Evolutionary conservation across 2,113 vertebrate species (phyloP).

Genomic region (Gobius niger): DNA sequence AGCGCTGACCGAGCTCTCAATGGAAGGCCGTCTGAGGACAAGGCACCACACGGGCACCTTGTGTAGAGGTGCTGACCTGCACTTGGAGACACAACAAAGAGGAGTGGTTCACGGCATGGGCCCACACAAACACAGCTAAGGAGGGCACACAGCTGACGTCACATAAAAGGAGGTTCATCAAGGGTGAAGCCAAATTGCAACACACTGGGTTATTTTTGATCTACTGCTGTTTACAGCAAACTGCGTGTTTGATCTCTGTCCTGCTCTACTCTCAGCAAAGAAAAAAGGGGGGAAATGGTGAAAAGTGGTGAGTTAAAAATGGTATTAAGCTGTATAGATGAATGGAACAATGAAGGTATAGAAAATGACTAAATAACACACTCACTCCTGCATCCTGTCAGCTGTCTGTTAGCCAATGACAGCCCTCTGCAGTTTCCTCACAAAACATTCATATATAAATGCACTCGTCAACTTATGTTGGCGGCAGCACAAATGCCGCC

Average conservation of each 20-base stretch:
- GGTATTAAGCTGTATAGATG: slow-evolving; percentile 25
- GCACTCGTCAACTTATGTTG: too few relatives aligned
- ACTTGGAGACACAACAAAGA: slow-evolving; percentile 36
- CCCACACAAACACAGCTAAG: slow-evolving; percentile 13
- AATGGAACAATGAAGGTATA: background rate
- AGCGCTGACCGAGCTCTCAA: slow-evolving; percentile 33
- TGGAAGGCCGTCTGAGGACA: slow-evolving; percentile 28
- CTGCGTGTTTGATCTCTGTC: slow-evolving; percentile 27
- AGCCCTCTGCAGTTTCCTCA: too few relatives aligned
- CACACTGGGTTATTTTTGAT: slow-evolving; percentile 37
- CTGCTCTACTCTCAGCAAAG: slow-evolving; percentile 17
- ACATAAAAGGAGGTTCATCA: slow-evolving; percentile 60
- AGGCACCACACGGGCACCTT: slow-evolving; percentile 23
- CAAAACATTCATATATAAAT: too few relatives aligned
- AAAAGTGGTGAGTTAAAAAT: slow-evolving; percentile 25
- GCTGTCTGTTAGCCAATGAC: too few relatives aligned
- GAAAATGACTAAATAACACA: too few relatives aligned
- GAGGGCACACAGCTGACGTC: slow-evolving; percentile 56
- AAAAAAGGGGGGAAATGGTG: slow-evolving; percentile 16
- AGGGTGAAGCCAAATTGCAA: slow-evolving; percentile 49
- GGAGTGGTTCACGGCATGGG: slow-evolving; percentile 31
- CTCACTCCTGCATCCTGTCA: too few relatives aligned
- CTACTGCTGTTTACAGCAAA: slow-evolving; percentile 28
- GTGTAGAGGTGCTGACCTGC: slow-evolving; percentile 32
- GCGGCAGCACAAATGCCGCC: too few relatives aligned